Percentiles rank a stretch among this genome's conserved stretches.
phyloP scores from a whole-genome alignment of 2,888 invertebrate species.

The Iphiclides podalirius region DNA sequence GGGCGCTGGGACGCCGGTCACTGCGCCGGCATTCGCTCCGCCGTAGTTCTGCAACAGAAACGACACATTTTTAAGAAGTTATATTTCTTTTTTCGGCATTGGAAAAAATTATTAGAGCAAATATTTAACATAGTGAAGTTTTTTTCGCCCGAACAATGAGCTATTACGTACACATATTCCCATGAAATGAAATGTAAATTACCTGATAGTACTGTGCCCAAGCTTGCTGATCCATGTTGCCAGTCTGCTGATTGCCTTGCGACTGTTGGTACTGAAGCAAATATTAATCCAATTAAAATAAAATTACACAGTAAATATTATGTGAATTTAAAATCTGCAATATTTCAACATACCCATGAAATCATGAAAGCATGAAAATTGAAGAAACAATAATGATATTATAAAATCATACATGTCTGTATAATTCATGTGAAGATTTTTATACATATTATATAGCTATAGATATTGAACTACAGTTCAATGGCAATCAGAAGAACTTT shows the following conservation, averaged over 20 bases:
- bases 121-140: no score
- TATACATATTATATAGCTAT: no score
- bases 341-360: background rate
- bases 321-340: background rate
- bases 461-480: no score
- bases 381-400: background rate
- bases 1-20: constrained; percentile 34
- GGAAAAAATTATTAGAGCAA: no score
- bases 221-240: constrained; percentile 49
- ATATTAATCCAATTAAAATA: background rate
- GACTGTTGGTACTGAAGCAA: constrained; percentile 42
- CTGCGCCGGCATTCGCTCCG: constrained; percentile 37
- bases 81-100: no score
- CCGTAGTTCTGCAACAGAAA: constrained; percentile 54
- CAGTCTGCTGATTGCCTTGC: constrained; percentile 43
- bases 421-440: no score
- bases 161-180: no score
- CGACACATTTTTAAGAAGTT: no score
- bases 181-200: no score
- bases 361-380: background rate
- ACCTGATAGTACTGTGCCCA: constrained; percentile 78
- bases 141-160: no score
- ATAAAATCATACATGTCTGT: no score
- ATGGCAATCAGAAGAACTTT: no score
- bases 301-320: background rate